These are phyloP conservation scores for Propithecus perrieri DNA, from an alignment of 2,797 vertebrate species.

Conservation along the genomic window DNA sequence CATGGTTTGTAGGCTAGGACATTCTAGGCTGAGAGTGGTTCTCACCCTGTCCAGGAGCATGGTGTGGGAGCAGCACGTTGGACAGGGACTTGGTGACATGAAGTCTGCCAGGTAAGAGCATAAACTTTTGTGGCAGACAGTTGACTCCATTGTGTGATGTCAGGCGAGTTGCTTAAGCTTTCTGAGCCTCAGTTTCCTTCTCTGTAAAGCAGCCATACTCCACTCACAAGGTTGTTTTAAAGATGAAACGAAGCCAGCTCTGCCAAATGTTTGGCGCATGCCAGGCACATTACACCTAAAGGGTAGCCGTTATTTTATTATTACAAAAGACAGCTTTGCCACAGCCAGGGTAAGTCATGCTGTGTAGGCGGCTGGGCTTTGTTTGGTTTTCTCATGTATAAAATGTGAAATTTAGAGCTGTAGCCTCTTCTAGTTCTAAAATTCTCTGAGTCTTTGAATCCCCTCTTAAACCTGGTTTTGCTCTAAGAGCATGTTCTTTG, in stretches of 20 bases:
- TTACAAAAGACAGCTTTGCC: neutral
- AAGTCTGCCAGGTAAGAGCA: neutral
- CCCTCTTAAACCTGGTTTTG: neutral
- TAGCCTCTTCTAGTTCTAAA: neutral
- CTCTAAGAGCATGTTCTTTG: neutral
- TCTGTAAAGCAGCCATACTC: neutral
- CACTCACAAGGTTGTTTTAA: neutral
- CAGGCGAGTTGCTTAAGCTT: neutral
- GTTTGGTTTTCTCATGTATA: neutral
- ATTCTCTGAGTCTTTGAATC: neutral
- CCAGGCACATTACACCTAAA: neutral
- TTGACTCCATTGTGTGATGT: neutral
- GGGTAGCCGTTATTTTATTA: neutral
- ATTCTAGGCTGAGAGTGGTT: neutral
- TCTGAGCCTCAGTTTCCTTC: neutral
- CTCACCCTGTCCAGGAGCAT: neutral
- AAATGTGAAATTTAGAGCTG: neutral
- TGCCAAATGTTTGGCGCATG: neutral
- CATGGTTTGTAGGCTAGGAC: no score
- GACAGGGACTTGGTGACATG: neutral
- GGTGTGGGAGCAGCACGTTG: fast-evolving
- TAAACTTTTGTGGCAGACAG: neutral
- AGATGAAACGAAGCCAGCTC: neutral
- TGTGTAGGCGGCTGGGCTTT: neutral
- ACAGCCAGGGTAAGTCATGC: neutral